phyloP scores from a whole-genome alignment of 2,113 vertebrate genomes.

The Neotragus moschatus region DNA sequence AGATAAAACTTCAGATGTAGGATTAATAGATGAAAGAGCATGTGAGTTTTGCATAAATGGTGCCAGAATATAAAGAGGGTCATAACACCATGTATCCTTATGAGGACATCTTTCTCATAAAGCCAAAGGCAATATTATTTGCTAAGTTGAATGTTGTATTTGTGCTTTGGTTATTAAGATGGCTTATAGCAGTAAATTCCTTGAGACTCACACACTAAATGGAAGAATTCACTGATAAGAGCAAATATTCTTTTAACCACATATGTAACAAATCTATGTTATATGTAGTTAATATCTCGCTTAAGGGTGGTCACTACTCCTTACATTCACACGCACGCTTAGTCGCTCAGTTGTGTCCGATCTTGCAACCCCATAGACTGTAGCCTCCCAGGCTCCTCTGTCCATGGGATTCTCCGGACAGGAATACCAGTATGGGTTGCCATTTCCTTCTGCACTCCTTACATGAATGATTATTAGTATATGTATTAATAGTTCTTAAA shows the following conservation, averaged over 20 bases:
- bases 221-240: background rate
- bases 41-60: background rate
- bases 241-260: background rate
- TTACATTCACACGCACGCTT: background rate
- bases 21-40: background rate
- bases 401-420: background rate
- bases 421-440: background rate
- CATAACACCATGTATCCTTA: background rate
- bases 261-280: background rate
- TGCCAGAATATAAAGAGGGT: background rate
- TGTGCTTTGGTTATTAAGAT: background rate
- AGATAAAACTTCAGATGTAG: background rate
- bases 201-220: background rate
- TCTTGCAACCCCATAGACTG: background rate
- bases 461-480: background rate
- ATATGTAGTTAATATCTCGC: background rate
- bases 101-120: background rate
- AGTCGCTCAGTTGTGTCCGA: background rate
- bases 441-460: background rate
- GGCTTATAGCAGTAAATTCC: background rate
- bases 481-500: conserved; percentile 13
- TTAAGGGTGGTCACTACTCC: background rate
- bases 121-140: background rate
- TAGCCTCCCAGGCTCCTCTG: background rate
- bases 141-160: background rate